Conservation (phyloP, 2,113 vertebrate genomes). For the Plecotus auritus region DNA sequence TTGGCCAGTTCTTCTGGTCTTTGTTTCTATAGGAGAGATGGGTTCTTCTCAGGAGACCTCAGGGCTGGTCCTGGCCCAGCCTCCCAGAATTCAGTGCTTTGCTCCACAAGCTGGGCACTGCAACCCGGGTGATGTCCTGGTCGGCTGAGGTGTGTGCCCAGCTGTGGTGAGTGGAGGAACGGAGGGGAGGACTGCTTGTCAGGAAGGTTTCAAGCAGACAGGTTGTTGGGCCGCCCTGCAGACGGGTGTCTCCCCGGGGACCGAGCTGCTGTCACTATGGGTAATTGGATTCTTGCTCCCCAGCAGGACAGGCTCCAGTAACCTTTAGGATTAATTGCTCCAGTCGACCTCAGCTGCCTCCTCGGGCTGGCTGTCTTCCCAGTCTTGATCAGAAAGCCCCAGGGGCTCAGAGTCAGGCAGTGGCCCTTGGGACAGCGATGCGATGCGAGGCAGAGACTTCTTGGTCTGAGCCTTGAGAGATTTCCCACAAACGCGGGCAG, state of each 20-base stretch:
- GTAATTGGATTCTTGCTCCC: constrained; percentile 69
- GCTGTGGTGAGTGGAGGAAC: not conserved
- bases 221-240: not conserved
- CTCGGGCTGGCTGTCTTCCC: constrained; percentile 20
- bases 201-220: constrained; percentile 38
- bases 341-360: constrained; percentile 27
- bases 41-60: not conserved
- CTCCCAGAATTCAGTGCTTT: not conserved
- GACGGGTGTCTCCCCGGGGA: constrained; percentile 22
- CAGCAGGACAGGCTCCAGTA: constrained; percentile 47
- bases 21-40: not conserved
- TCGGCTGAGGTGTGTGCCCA: not conserved
- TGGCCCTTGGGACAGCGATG: not conserved
- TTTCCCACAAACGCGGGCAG: fast-evolving
- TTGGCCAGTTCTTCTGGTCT: constrained; percentile 6
- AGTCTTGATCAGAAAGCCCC: constrained; percentile 39
- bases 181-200: not conserved
- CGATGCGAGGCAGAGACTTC: not conserved
- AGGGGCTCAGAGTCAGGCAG: not conserved
- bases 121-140: not conserved
- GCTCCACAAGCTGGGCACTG: not conserved
- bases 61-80: not conserved
- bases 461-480: not conserved
- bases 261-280: constrained; percentile 56
- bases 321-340: constrained; percentile 75